Percentiles rank a stretch among this genome's conserved stretches.
Conservation (phyloP, 2,888 invertebrate genomes). For the Sarcophaga rosellei region DNA sequence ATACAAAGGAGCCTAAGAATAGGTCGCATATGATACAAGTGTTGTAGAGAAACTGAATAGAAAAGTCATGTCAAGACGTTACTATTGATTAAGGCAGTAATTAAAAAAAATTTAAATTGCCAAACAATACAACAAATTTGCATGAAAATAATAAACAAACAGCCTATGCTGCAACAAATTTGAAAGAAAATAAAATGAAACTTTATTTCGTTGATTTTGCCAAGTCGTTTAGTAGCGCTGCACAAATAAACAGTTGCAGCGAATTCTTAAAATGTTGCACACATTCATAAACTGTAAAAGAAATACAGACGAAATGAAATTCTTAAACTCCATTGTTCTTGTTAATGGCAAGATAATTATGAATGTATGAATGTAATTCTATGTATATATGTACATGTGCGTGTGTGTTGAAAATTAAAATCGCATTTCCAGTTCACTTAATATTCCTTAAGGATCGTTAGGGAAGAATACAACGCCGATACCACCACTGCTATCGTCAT, state of each 20-base stretch:
- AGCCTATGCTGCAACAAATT: not conserved
- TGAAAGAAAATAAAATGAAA: not conserved
- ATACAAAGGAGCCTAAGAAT: too few relatives aligned
- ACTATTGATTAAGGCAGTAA: not conserved
- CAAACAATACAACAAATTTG: not conserved
- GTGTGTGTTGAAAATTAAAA: slow-evolving; percentile 28
- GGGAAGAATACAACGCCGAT: slow-evolving; percentile 5
- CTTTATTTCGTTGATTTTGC: not conserved
- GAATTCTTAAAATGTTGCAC: slow-evolving; percentile 7
- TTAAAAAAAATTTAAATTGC: not conserved
- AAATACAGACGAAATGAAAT: not conserved
- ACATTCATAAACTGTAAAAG: slow-evolving; percentile 16
- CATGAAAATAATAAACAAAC: not conserved
- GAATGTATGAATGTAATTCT: not conserved
- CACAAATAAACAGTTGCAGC: not conserved
- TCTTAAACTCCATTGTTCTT: not conserved
- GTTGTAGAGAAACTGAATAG: too few relatives aligned
- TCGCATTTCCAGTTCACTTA: slow-evolving; percentile 52
- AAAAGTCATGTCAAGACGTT: too few relatives aligned
- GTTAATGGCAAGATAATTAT: slow-evolving; percentile 35
- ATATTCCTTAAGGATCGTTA: slow-evolving; percentile 39
- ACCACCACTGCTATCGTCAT: not conserved
- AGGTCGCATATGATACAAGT: too few relatives aligned
- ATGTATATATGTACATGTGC: not conserved
- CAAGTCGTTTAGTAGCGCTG: not conserved